Conservation (phyloP, 2,888 invertebrate species). For the Seira musarum region DNA sequence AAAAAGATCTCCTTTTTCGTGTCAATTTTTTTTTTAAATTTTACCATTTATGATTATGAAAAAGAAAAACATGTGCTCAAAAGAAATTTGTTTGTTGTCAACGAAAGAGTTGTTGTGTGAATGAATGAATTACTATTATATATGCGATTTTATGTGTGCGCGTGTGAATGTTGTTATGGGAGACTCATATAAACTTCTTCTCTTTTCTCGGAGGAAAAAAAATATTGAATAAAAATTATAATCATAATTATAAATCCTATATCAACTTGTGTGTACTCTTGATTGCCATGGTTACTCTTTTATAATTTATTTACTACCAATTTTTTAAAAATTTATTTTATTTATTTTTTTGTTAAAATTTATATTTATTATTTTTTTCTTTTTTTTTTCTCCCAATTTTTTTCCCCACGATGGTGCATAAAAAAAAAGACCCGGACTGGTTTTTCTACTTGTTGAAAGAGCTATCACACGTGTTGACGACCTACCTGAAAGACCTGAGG, state of each 20-base stretch:
- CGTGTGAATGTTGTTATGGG: too few relatives aligned
- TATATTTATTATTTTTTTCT: conserved; percentile 25
- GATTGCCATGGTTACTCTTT: conserved; percentile 20
- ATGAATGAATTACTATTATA: conserved; percentile 9
- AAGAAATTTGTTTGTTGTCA: too few relatives aligned
- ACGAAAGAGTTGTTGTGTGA: too few relatives aligned
- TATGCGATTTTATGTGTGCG: conserved; percentile 24
- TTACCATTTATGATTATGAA: too few relatives aligned
- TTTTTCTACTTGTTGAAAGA: conserved; percentile 66
- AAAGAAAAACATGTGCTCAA: too few relatives aligned
- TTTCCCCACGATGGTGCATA: conserved; percentile 2
- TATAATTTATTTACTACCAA: conserved; percentile 19
- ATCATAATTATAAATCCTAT: neutral
- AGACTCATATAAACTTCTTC: too few relatives aligned
- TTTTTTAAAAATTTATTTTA: conserved; percentile 27
- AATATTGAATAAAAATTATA: neutral
- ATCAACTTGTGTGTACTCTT: conserved; percentile 16
- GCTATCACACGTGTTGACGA: conserved; percentile 44
- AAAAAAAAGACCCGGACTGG: conserved; percentile 66
- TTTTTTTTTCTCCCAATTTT: conserved; percentile 16
- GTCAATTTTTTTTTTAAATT: too few relatives aligned
- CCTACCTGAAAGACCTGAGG: conserved; percentile 48
- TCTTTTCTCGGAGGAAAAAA: too few relatives aligned
- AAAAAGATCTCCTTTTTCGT: too few relatives aligned
- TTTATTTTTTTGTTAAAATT: conserved; percentile 25